Conservation (phyloP, 2,113 vertebrate species). For the Etia nguti region DNA sequence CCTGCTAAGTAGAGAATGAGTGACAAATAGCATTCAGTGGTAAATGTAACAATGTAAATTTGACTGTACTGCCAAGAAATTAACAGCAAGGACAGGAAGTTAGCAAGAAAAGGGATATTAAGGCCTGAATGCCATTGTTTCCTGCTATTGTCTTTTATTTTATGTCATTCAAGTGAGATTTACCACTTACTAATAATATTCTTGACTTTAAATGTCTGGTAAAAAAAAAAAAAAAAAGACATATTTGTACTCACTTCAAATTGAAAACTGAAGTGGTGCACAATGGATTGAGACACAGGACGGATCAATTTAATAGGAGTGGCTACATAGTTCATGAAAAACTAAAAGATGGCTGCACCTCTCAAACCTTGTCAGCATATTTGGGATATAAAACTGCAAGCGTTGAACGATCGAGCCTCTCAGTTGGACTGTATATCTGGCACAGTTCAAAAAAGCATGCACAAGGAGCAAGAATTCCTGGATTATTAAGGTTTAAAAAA, state of each 20-base stretch:
- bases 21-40: background rate
- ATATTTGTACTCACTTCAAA: background rate
- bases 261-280: background rate
- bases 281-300: background rate
- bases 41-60: background rate
- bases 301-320: background rate
- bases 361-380: background rate
- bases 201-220: background rate
- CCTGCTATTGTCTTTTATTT: background rate
- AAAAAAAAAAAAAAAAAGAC: background rate
- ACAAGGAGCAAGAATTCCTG: background rate
- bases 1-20: background rate
- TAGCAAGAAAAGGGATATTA: background rate
- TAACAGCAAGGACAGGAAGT: background rate
- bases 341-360: background rate
- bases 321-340: background rate
- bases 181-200: background rate
- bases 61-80: background rate
- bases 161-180: background rate
- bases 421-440: background rate
- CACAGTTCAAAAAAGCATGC: background rate
- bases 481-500: constrained; percentile 21
- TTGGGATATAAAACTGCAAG: background rate
- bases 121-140: background rate
- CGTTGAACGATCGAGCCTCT: background rate